Evolutionary conservation across 64 coral and sea anemone species (phyloP), one percentile per base, ranked within the genome.

Genomic region (Pocillopora verrucosa): DNA sequence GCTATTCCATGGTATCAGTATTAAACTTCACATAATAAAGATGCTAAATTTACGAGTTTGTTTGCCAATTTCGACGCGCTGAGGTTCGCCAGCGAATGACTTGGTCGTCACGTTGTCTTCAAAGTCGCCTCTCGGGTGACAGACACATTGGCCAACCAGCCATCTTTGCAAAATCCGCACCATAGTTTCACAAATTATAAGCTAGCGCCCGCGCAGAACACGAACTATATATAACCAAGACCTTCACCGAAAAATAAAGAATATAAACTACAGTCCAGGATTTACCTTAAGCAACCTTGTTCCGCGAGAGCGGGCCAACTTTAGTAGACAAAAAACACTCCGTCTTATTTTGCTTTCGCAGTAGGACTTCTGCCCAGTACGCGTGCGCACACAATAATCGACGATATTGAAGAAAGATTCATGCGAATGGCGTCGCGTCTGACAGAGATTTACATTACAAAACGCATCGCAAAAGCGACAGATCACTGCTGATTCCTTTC

Each of bases 291-390:
- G 41, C 41, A 12, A 61, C 15, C 86, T 75, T 78, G 57, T 88
- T 75, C 86, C 75, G 75, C 73, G 20, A 75, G 61, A 76, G 86
- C 60, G 73, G 86, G 61, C 86, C 72, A 76, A 88, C 86, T 76
- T 88, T 88, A 45, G 72, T 37, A 51, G 75, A 75, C 86, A 88
- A 78, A 75, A 78, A 88, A 75, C 74, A 76, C 75, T 79, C 89
- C 90, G 90, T 92, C 90, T 86, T 92, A 87, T 87, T 92, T 92
- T 87, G 90, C 90, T 87, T 85, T 92, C 89, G 89, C 89, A 22
- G 83, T 92, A 60, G 75, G 83, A 79, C 59, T n/a, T 61, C 72
- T 58, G 30, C 60, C 19, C 11, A 74, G 16, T 92, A 86, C 90
- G 90, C 90, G 64, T 92, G 90, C 84, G 79, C 90, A 75, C 24